phyloP scores from a whole-genome alignment of 35 echinoderm and acorn worm species.

The Holothuria glaberrima region DNA sequence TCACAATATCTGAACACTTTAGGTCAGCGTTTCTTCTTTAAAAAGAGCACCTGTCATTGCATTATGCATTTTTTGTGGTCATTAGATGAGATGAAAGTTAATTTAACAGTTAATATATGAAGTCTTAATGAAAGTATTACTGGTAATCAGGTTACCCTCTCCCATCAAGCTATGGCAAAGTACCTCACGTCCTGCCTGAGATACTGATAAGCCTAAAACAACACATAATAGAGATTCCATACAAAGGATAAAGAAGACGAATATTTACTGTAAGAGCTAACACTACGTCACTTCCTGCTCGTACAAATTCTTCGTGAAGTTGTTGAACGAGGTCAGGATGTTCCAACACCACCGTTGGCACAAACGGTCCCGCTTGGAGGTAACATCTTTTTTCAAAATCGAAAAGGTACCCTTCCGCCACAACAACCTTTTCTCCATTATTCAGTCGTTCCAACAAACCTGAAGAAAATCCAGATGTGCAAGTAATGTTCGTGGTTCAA shows the following conservation, averaged over 20 bases:
- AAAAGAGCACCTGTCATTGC: too few relatives aligned
- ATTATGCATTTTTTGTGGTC: too few relatives aligned
- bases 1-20: too few relatives aligned
- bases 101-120: too few relatives aligned
- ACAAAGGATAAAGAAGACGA: background rate
- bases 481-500: too few relatives aligned
- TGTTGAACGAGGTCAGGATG: slow-evolving; percentile 74
- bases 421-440: slow-evolving; percentile 66
- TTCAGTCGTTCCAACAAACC: slow-evolving; percentile 77
- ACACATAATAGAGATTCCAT: background rate
- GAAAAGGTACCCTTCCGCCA: slow-evolving; percentile 81
- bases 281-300: slow-evolving; percentile 89
- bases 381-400: slow-evolving; percentile 83
- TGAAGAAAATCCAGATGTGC: background rate
- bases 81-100: too few relatives aligned
- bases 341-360: slow-evolving; percentile 83
- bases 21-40: too few relatives aligned
- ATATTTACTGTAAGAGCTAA: slow-evolving; percentile 77
- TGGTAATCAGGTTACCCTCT: too few relatives aligned
- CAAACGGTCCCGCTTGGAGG: slow-evolving; percentile 76
- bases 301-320: slow-evolving; percentile 75
- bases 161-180: too few relatives aligned
- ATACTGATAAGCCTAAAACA: too few relatives aligned
- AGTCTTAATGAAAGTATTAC: too few relatives aligned
- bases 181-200: too few relatives aligned